Evolutionary conservation across 2,888 invertebrate genomes (phyloP), one percentile per base, ranked within the genome.

Genomic region (Nematopogon swammerdamellus): DNA sequence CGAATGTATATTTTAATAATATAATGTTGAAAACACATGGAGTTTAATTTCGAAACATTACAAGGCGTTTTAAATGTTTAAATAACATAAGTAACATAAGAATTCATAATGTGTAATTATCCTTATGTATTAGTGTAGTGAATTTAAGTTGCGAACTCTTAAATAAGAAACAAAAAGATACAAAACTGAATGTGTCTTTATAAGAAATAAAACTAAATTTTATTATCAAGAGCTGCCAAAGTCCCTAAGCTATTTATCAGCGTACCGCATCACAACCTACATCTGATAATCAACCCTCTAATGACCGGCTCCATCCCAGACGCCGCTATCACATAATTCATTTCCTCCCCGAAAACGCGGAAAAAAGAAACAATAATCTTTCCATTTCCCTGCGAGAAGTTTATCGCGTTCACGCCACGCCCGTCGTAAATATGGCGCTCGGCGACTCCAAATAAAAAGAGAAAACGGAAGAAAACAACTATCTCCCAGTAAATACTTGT

Each of bases 361-460:
- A 36, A 36, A 36, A 36, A 36, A 70, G 66, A 69, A 74, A 73
- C 77, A 76, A 75, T 75, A 74, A 77, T 75, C 72, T 68, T 57
- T 60, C 64, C 68, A 68, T 62, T 72, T 73, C 70, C 66, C 66
- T 70, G 70, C 69, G 68, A 68, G 72, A 67, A 65, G 67, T 73
- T 79, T 80, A 80, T 80, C 80, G 66, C 66, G 55, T 48, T 51
- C 57, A 58, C 61, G 65, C 67, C 79, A 80, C 73, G 70, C 76
- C 65, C 63, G 63, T 64, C 72, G 73, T 77, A 77, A 79, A 79
- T 76, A 74, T 63, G 59, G 61, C 55, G 63, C 63, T 62, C 59
- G 62, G 63, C 59, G 62, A 36, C 36, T 36, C 36, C 36, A 64
- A 74, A 71, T 72, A 71, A 72, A 73, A 68, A 70, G 65, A 67